These are phyloP conservation scores for Euplexia lucipara DNA, from an alignment of 2,888 invertebrate species.

Conservation along the genomic window DNA sequence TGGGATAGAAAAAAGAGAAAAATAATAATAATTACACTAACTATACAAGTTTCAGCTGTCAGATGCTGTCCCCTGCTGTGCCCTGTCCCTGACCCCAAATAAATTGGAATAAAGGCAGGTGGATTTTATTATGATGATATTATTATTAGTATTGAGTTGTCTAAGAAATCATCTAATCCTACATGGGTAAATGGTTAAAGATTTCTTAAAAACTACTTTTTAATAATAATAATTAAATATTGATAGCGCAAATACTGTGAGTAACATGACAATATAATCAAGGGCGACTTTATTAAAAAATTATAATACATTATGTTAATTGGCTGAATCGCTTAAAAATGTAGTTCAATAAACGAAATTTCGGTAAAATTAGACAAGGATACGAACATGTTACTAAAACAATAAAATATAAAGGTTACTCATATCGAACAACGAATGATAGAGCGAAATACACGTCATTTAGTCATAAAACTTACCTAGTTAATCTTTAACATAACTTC, in stretches of 20 bases:
- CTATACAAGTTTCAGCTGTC: too few species aligned
- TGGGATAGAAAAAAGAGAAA: too few species aligned
- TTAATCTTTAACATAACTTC: conserved; percentile 61
- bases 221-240: background rate
- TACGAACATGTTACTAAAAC: conserved; percentile 1
- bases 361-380: background rate
- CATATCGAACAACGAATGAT: conserved; percentile 47
- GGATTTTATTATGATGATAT: too few species aligned
- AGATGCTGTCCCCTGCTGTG: too few species aligned
- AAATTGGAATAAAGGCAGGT: too few species aligned
- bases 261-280: conserved; percentile 24
- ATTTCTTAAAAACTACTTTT: background rate
- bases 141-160: too few species aligned
- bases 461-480: conserved; percentile 80
- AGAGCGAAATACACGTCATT: conserved; percentile 82
- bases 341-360: conserved; percentile 15
- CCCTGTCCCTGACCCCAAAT: too few species aligned
- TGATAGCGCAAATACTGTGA: too few species aligned
- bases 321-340: conserved; percentile 20
- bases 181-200: too few species aligned
- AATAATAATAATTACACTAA: too few species aligned
- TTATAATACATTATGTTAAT: background rate
- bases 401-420: conserved; percentile 35
- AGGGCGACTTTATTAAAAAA: conserved; percentile 25
- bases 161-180: too few species aligned